Evolutionary conservation across 1,140 invertebrate genomes (phyloP).

Genomic region (Fopius arisanus): DNA sequence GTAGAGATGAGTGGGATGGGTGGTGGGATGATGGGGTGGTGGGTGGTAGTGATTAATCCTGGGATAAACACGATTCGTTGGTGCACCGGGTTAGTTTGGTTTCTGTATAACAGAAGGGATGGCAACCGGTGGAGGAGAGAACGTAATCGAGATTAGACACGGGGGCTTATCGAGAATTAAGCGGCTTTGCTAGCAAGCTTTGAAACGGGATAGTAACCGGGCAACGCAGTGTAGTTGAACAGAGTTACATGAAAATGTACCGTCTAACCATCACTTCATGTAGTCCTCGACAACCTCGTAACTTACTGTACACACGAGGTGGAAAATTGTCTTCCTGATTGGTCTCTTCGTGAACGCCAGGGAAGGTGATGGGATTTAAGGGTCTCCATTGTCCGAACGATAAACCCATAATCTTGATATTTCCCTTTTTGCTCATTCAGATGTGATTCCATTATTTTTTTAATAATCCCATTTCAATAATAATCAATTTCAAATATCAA

Average conservation of each 20-base stretch:
- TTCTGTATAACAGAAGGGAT: slow-evolving; percentile 23
- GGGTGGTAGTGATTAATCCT: slow-evolving; percentile 16
- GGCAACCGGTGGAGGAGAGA: slow-evolving; percentile 22
- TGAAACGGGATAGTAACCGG: slow-evolving; percentile 24
- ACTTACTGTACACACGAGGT: slow-evolving; percentile 1
- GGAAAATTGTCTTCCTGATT: slow-evolving; percentile 14
- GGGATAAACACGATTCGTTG: slow-evolving; percentile 25
- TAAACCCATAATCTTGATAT: too few relatives aligned
- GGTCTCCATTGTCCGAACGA: too few relatives aligned
- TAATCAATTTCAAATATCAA: too few relatives aligned
- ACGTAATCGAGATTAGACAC: slow-evolving; percentile 36
- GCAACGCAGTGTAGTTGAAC: slow-evolving; percentile 6
- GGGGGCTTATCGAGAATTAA: slow-evolving; percentile 36
- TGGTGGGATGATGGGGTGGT: background rate
- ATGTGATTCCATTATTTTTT: too few relatives aligned
- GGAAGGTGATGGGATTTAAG: too few relatives aligned
- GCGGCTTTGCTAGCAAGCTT: slow-evolving; percentile 28
- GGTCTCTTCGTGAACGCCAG: background rate
- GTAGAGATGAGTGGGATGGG: background rate
- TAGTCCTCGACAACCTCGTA: background rate
- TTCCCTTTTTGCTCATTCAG: too few relatives aligned
- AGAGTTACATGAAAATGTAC: slow-evolving; percentile 12
- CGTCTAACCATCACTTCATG: background rate
- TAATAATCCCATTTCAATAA: too few relatives aligned
- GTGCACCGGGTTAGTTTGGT: slow-evolving; percentile 11